A percentile compares a stretch with the other conserved stretches of the same genome.
phyloP scores from a whole-genome alignment of 2,888 invertebrate genomes.

The Terebella lapidaria region DNA sequence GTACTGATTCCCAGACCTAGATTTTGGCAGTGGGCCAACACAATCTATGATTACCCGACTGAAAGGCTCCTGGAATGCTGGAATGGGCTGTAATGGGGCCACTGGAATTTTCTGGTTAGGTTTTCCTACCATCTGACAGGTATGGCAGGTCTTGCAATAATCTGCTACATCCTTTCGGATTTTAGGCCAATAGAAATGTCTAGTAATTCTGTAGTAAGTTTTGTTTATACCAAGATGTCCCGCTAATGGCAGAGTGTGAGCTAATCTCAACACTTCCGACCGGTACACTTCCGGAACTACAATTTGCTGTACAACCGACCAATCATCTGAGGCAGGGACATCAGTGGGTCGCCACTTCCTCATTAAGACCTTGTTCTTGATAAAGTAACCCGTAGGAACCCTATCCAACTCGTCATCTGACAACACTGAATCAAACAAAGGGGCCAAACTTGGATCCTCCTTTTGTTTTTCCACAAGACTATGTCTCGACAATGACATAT shows the following conservation, averaged over 20 bases:
- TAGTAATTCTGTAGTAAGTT: background rate
- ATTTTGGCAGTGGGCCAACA: background rate
- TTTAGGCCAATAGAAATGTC: conserved; percentile 2
- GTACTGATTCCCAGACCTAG: conserved; percentile 1
- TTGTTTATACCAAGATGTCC: background rate
- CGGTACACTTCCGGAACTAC: background rate
- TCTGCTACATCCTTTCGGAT: background rate
- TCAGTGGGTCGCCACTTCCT: background rate
- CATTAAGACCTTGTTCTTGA: background rate
- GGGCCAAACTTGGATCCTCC: background rate
- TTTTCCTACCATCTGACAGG: background rate
- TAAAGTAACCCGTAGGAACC: background rate
- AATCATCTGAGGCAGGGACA: background rate
- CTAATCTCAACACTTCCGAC: background rate
- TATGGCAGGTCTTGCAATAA: background rate
- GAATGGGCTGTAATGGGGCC: conserved; percentile 4
- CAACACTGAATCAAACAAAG: background rate
- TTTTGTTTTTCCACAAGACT: background rate
- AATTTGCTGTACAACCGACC: background rate
- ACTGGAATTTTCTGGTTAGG: background rate
- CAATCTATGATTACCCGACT: conserved; percentile 3
- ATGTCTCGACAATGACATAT: background rate
- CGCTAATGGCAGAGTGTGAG: background rate
- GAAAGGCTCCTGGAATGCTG: background rate
- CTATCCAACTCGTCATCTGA: background rate